Conservation (phyloP, 2,888 invertebrate genomes). For the Tubulanus polymorphus region DNA sequence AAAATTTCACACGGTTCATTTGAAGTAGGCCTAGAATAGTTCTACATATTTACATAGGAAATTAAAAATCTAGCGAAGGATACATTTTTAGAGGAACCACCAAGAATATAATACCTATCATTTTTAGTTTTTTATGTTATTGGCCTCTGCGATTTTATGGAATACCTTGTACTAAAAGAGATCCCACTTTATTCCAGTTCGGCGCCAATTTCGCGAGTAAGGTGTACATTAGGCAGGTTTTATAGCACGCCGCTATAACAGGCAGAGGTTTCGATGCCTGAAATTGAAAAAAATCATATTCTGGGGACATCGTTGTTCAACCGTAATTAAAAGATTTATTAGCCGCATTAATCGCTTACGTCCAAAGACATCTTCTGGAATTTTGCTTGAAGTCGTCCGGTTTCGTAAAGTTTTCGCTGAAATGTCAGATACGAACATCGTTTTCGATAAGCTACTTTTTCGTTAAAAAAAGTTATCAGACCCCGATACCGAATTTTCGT, state of each 20-base stretch:
- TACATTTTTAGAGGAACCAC: no score
- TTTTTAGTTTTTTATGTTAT: no score
- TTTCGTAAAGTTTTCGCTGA: constrained; percentile 30
- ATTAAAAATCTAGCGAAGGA: no score
- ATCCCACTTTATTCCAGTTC: constrained; percentile 42
- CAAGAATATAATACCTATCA: no score
- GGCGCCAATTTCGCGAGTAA: constrained; percentile 39
- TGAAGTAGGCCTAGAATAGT: no score
- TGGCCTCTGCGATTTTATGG: no score
- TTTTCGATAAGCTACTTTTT: no score
- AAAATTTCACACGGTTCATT: no score
- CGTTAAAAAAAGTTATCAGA: background rate
- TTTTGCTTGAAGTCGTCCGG: constrained; percentile 34
- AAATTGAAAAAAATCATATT: background rate
- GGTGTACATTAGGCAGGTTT: constrained; percentile 40
- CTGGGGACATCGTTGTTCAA: background rate
- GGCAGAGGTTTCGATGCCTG: constrained; percentile 30
- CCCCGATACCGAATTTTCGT: background rate
- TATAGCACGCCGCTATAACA: constrained; percentile 33
- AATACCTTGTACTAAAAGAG: constrained; percentile 40
- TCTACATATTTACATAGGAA: no score
- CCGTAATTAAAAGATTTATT: background rate
- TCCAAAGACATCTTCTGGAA: constrained; percentile 33
- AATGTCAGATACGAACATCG: constrained; percentile 9
- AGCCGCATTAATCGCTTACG: constrained; percentile 16